Base-by-base conservation (phyloP, 1,140 invertebrate species). In the Fopius arisanus region DNA sequence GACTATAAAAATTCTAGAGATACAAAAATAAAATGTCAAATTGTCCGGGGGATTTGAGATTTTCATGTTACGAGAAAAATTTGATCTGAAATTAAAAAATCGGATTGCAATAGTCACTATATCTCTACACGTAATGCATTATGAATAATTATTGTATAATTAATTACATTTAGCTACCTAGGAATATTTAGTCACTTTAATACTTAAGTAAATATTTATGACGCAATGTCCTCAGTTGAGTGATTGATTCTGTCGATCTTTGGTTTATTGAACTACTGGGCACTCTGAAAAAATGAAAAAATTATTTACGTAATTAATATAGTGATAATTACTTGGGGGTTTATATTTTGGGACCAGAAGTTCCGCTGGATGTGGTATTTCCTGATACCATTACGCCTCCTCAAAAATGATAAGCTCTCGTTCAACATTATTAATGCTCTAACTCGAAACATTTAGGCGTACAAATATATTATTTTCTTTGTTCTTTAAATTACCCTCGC, bases 231-330 rank as follows among this genome's bases (percentile, higher is more conserved):
- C 54, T 59, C 23, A 26, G 21, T 26, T 28, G 54, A 26, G 10
- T 59, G 19, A 28, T 59, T 59, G 21, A 59, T 59, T 59, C 10
- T 59, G 19, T 59, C 14, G 21, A 59, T 59, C 54, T 59, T 59
- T 59, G 54, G 67, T 54, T 62, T 70, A 72, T 65, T 59, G 14
- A 40, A 72, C 59, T 72, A 37, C 74, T 10, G 77, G 67, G 70
- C 78, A 80, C 75, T 67, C 78, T 80, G 78, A 63, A 80, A 80
- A 31, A 71, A 70, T 23, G 21, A 68, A 41, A 23, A 14, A 23
- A 26, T 67, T 9, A 48, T 68, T 68, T 31, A 31, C 14, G 9
- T 28, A 37, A 37, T 7, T 28, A 16, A 37, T 40, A 67, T 6
- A 6, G 6, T 37, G 37, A 29, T 65, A 7, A 26, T 9, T 48